A percentile compares a stretch with the other conserved stretches of the same genome.
These are phyloP conservation scores for Eciton burchellii DNA, from an alignment of 1,140 invertebrate species.

Conservation along the genomic window DNA sequence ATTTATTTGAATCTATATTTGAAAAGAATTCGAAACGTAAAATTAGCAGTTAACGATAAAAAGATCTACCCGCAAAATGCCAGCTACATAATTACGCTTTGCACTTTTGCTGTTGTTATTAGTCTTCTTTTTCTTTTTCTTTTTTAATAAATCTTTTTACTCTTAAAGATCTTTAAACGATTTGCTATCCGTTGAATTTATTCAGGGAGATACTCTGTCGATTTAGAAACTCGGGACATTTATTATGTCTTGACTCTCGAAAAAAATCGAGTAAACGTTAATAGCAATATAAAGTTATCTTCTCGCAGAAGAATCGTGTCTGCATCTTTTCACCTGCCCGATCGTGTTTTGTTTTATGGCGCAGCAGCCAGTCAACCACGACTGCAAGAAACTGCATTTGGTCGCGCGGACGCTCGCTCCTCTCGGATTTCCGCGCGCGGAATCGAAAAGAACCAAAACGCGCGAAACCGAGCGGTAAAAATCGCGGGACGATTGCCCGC, in stretches of 20 bases:
- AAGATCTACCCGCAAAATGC: neutral
- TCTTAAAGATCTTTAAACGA: too few species aligned
- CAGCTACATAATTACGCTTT: too few species aligned
- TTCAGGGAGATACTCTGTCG: neutral
- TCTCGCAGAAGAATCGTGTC: neutral
- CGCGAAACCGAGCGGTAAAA: slow-evolving; percentile 35
- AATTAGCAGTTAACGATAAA: neutral
- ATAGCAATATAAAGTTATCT: slow-evolving; percentile 4
- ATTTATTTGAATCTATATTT: neutral
- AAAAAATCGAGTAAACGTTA: neutral
- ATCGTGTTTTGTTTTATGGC: slow-evolving; percentile 20
- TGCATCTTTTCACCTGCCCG: neutral
- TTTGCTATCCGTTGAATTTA: neutral
- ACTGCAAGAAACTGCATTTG: slow-evolving; percentile 24
- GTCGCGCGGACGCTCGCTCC: slow-evolving; percentile 7
- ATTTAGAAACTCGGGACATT: neutral
- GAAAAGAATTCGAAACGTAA: neutral
- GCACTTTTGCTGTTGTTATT: too few species aligned
- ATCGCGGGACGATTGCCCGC: slow-evolving; percentile 31
- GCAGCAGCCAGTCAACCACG: slow-evolving; percentile 5
- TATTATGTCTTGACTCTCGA: neutral
- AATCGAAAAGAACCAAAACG: slow-evolving; percentile 44
- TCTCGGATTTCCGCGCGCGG: slow-evolving; percentile 19
- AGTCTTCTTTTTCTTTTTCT: neutral
- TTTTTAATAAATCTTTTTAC: neutral